A percentile compares a stretch with the other conserved stretches of the same genome.
These are phyloP conservation scores for Cepaea nemoralis DNA, from an alignment of 1,140 invertebrate species.

Conservation along the genomic window DNA sequence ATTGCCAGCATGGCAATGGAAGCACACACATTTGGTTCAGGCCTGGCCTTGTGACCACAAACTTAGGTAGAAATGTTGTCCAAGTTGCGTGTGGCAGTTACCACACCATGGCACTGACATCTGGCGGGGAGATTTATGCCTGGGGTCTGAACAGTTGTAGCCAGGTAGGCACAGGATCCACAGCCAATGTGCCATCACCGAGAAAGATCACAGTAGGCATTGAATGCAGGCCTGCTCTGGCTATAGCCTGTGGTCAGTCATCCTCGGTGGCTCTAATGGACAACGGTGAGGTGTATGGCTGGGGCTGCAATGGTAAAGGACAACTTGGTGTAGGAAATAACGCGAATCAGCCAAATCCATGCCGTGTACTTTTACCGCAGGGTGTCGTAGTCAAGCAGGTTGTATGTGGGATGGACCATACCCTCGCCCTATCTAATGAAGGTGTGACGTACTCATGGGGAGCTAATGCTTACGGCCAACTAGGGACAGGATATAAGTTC, in stretches of 20 bases:
- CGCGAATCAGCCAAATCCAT: constrained; percentile 77
- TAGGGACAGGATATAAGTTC: constrained; percentile 77
- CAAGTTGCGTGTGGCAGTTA: constrained; percentile 78
- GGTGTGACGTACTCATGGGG: constrained; percentile 79
- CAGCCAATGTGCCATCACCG: constrained; percentile 78
- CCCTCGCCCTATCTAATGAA: constrained; percentile 78
- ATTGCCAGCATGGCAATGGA: constrained; percentile 78
- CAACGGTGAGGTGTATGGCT: constrained; percentile 79
- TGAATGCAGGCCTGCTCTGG: constrained; percentile 67
- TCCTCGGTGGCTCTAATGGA: constrained; percentile 78
- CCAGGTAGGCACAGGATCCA: constrained; percentile 78
- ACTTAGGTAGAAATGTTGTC: constrained; percentile 75
- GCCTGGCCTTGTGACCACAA: constrained; percentile 73
- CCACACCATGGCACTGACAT: constrained; percentile 78
- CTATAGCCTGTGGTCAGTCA: constrained; percentile 79
- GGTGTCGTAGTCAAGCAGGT: constrained; percentile 77
- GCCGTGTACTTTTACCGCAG: constrained; percentile 73
- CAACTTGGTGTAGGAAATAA: constrained; percentile 79
- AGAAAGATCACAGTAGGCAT: constrained; percentile 75
- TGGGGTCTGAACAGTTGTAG: constrained; percentile 82
- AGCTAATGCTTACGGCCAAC: constrained; percentile 78
- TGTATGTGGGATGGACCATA: constrained; percentile 80
- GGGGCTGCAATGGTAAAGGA: constrained; percentile 81
- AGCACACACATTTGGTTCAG: constrained; percentile 75
- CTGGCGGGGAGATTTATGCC: constrained; percentile 78